Conservation (phyloP, 2,797 vertebrate genomes). For the Notolepis coatsorum region DNA sequence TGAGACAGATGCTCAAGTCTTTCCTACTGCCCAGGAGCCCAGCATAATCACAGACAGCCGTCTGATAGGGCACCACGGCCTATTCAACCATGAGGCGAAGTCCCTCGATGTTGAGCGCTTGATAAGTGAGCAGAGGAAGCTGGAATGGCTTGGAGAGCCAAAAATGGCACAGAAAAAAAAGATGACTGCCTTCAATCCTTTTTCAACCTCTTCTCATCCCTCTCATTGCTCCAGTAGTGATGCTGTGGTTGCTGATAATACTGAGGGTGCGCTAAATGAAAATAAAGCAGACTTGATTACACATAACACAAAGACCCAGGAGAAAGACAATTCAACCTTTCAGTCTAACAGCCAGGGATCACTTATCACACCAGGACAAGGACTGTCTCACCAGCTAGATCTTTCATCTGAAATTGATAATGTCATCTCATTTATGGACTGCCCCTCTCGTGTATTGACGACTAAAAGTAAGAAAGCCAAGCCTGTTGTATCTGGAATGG, state of each 20-base stretch:
- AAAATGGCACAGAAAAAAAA: constrained; percentile 29
- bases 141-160: constrained; percentile 11
- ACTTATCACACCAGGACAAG: constrained; percentile 51
- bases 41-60: constrained; percentile 88
- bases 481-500: constrained; percentile 12
- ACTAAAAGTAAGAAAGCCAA: constrained; percentile 20
- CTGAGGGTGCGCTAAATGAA: constrained; percentile 26
- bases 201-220: constrained; percentile 15
- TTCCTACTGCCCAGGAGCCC: constrained; percentile 57
- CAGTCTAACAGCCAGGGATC: constrained; percentile 30
- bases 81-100: constrained; percentile 90
- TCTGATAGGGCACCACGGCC: constrained; percentile 85
- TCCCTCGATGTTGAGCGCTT: constrained; percentile 88
- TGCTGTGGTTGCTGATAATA: constrained; percentile 18
- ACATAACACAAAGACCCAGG: constrained; percentile 9
- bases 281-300: constrained; percentile 2
- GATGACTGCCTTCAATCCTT: background rate
- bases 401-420: constrained; percentile 52
- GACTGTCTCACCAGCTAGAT: constrained; percentile 24
- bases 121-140: constrained; percentile 68
- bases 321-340: constrained; percentile 19
- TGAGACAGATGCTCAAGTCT: constrained; percentile 34
- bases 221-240: constrained; percentile 11
- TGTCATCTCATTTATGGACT: constrained; percentile 39
- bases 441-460: background rate